Conservation (phyloP, 2,113 vertebrate species). For the Forbesichthys agassizii region DNA sequence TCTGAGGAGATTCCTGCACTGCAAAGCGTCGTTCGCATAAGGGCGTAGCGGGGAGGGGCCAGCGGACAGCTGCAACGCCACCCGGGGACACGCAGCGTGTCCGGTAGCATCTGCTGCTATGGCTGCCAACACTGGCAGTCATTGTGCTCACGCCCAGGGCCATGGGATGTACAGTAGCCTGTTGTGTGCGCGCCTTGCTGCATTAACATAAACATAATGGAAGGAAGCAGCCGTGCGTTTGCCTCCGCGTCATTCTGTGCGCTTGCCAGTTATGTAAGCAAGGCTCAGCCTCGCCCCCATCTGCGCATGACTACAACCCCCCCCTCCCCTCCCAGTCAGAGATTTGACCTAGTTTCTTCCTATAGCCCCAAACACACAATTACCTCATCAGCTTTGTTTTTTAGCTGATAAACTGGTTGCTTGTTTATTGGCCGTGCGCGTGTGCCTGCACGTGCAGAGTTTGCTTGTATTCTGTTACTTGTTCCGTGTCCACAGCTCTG, state of each 20-base stretch:
- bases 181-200: slow-evolving; percentile 29
- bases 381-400: background rate
- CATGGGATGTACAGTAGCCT: background rate
- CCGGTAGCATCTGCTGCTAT: too few relatives aligned
- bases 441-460: too few relatives aligned
- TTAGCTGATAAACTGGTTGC: too few relatives aligned
- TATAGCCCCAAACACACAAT: slow-evolving; percentile 49
- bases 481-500: background rate
- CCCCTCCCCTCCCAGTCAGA: slow-evolving; percentile 49
- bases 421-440: too few relatives aligned
- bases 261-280: slow-evolving; percentile 56
- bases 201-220: slow-evolving; percentile 13
- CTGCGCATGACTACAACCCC: slow-evolving; percentile 54
- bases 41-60: slow-evolving; percentile 53
- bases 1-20: slow-evolving; percentile 75
- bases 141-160: background rate
- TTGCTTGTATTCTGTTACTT: background rate
- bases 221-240: background rate
- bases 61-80: slow-evolving; percentile 58
- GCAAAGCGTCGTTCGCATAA: slow-evolving; percentile 72
- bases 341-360: slow-evolving; percentile 67
- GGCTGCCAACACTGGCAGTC: background rate
- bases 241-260: background rate
- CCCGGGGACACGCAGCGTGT: slow-evolving; percentile 50
- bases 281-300: slow-evolving; percentile 27